Conservation (phyloP, 2,113 vertebrate species). For the Centrocercus urophasianus region DNA sequence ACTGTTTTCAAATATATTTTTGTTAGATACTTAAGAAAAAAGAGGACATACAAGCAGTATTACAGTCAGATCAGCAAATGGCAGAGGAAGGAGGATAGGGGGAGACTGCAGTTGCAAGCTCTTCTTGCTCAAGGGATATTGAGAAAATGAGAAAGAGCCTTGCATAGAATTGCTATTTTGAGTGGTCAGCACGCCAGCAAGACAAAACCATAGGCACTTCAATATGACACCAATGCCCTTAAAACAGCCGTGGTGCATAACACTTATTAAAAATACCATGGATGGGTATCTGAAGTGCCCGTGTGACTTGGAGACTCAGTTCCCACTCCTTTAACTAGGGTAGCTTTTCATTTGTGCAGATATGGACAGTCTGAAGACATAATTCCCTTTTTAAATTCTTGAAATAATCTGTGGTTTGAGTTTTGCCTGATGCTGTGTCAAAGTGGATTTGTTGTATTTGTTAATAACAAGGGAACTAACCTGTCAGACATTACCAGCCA, state of each 20-base stretch:
- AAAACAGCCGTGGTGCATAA: not conserved
- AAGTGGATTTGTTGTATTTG: not conserved
- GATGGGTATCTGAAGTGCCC: not conserved
- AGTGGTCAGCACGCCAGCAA: not conserved
- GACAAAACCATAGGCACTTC: not conserved
- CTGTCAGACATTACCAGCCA: not conserved
- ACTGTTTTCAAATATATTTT: conserved; percentile 31
- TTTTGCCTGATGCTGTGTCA: not conserved
- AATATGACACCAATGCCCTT: not conserved
- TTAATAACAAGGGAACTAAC: not conserved
- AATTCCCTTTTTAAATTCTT: not conserved
- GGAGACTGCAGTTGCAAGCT: not conserved
- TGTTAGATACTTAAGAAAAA: conserved; percentile 5
- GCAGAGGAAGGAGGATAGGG: not conserved
- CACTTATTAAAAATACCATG: not conserved
- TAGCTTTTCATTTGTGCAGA: not conserved
- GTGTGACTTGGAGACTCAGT: not conserved
- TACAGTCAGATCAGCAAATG: not conserved
- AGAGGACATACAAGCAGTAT: not conserved
- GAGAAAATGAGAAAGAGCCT: not conserved
- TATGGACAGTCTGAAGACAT: not conserved
- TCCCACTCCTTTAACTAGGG: not conserved
- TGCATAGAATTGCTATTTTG: not conserved
- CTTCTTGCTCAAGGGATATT: not conserved
- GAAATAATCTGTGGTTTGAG: not conserved